Percentiles rank a stretch among this genome's conserved stretches.
phyloP scores from a whole-genome alignment of 2,888 invertebrate species.

The Tipula confusa region DNA sequence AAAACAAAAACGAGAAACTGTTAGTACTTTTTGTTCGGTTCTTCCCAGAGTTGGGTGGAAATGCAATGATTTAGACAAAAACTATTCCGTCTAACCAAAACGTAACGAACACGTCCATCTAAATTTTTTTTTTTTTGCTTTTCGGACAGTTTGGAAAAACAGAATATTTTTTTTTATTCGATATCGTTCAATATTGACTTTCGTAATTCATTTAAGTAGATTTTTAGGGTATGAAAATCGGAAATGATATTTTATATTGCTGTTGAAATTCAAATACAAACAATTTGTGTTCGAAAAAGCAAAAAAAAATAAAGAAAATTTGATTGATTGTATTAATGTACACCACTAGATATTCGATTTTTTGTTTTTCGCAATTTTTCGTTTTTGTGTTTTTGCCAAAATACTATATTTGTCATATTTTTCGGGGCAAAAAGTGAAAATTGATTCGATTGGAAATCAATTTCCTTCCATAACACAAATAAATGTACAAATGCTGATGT shows the following conservation, averaged over 20 bases:
- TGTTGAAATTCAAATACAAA: conserved; percentile 6
- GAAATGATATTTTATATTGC: conserved; percentile 12
- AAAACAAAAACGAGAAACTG: too few species aligned
- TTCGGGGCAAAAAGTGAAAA: neutral
- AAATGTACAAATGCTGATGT: neutral
- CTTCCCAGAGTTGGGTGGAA: too few species aligned
- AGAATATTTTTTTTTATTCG: neutral
- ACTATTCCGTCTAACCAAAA: too few species aligned
- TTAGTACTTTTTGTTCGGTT: too few species aligned
- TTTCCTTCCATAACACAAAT: neutral
- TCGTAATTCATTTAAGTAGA: conserved; percentile 12
- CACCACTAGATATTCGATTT: neutral
- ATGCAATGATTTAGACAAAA: too few species aligned
- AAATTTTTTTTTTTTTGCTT: neutral
- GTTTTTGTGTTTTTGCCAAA: neutral
- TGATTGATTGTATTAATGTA: conserved; percentile 16
- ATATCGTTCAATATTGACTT: neutral
- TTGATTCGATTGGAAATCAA: neutral
- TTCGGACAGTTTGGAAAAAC: neutral
- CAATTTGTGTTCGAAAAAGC: conserved; percentile 13
- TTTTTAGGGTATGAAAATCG: neutral
- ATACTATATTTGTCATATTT: neutral
- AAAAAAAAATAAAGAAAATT: neutral
- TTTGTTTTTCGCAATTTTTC: too few species aligned
- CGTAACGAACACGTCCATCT: neutral